phyloP scores from a whole-genome alignment of 2,888 invertebrate species.

The Nomada ruficornis region DNA sequence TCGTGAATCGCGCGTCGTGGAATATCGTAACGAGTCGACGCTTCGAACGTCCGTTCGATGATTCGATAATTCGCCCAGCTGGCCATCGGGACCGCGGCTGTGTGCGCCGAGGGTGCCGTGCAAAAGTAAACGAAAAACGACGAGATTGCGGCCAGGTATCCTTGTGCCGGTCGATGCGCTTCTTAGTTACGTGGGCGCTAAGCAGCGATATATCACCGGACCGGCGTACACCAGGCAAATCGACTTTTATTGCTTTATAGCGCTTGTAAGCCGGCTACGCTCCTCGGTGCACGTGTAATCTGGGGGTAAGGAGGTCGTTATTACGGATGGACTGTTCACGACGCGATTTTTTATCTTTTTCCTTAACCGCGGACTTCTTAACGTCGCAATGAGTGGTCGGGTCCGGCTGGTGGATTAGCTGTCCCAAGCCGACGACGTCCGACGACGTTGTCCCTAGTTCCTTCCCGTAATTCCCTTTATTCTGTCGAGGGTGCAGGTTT shows the following conservation, averaged over 20 bases:
- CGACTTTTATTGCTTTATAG: conserved; percentile 77
- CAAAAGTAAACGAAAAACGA: conserved; percentile 49
- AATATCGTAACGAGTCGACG: neutral
- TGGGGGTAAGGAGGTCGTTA: conserved; percentile 69
- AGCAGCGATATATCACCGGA: conserved; percentile 73
- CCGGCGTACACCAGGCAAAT: conserved; percentile 71
- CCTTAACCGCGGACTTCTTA: conserved; percentile 46
- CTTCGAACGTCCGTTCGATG: conserved; percentile 17
- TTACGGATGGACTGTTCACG: conserved; percentile 60
- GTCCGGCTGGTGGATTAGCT: conserved; percentile 33
- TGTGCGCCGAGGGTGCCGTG: neutral
- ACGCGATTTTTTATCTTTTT: conserved; percentile 16
- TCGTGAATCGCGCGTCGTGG: conserved; percentile 27
- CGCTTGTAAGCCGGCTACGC: conserved; percentile 59
- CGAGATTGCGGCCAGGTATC: conserved; percentile 18
- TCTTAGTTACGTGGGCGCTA: conserved; percentile 69
- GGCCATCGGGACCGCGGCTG: neutral
- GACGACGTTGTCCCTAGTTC: neutral
- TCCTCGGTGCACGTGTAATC: conserved; percentile 64
- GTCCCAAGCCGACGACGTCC: conserved; percentile 21
- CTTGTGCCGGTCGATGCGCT: conserved; percentile 40
- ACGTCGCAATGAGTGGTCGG: conserved; percentile 35
- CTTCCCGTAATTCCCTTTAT: neutral
- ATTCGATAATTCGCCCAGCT: conserved; percentile 39
- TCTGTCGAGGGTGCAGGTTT: too few species aligned